Evolutionary conservation across 2,888 invertebrate genomes (phyloP).

Genomic region (Eristalis pertinax): DNA sequence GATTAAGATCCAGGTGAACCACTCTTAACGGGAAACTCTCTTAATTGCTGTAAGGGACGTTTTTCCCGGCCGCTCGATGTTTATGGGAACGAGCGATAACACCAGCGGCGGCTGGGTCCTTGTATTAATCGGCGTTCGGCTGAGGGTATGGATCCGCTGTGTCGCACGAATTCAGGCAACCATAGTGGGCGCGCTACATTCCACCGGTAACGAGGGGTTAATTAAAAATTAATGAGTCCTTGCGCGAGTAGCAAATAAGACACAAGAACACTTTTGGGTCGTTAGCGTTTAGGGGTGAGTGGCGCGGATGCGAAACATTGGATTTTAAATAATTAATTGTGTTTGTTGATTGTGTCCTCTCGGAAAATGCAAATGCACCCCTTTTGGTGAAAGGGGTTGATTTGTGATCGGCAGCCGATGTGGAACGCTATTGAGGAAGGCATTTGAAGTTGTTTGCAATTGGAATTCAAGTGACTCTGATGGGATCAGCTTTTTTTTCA

Average conservation of each 20-base stretch:
- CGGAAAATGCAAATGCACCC: background rate
- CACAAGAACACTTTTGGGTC: background rate
- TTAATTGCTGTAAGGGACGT: background rate
- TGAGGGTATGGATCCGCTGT: background rate
- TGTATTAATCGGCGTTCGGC: conserved; percentile 7
- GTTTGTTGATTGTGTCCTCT: background rate
- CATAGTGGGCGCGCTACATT: background rate
- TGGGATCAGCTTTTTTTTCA: no score
- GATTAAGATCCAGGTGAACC: background rate
- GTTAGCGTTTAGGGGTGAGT: background rate
- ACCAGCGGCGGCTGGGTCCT: background rate
- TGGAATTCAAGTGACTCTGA: no score
- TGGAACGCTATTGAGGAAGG: no score
- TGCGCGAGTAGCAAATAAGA: background rate
- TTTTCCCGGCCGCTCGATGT: background rate
- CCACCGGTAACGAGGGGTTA: background rate
- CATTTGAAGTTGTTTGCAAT: no score
- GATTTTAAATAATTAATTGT: background rate
- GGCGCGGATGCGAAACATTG: background rate
- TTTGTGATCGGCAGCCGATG: no score
- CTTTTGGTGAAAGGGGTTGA: no score
- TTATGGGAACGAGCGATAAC: background rate
- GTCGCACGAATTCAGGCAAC: background rate
- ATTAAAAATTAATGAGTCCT: conserved; percentile 17
- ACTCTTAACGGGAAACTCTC: no score